Evolutionary conservation across 1,140 invertebrate species (phyloP).

Genomic region (Bilobella aurantiaca): DNA sequence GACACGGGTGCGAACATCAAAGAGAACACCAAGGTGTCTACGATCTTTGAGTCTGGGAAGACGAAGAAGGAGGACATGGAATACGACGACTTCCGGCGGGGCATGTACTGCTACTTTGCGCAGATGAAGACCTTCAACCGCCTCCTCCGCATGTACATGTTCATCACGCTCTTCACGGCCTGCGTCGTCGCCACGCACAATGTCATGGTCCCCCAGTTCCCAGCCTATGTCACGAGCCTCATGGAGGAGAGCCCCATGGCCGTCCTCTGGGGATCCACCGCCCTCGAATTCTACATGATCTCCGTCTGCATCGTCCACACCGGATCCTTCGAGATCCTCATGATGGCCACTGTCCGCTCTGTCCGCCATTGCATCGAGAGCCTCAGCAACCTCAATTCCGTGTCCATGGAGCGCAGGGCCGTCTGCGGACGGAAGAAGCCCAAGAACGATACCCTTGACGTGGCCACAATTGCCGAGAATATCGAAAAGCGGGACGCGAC

Average conservation of each 20-base stretch:
- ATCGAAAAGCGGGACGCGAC: conserved; percentile 35
- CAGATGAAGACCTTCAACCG: conserved; percentile 32
- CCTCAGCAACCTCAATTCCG: conserved; percentile 28
- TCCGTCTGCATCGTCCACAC: conserved; percentile 28
- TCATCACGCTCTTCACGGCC: conserved; percentile 24
- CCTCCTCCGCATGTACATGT: conserved; percentile 27
- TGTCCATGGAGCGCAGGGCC: conserved; percentile 32
- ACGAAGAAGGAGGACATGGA: conserved; percentile 30
- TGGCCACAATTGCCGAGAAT: conserved; percentile 35
- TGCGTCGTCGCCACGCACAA: conserved; percentile 28
- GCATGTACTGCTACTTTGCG: conserved; percentile 29
- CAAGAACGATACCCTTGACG: conserved; percentile 35
- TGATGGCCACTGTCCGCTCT: conserved; percentile 34
- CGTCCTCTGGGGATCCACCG: conserved; percentile 18
- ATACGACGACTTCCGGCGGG: conserved; percentile 31
- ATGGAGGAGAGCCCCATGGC: conserved; percentile 15
- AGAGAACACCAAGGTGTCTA: conserved; percentile 26
- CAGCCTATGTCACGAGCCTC: conserved; percentile 28
- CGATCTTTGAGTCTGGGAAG: conserved; percentile 21
- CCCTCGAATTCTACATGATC: conserved; percentile 34
- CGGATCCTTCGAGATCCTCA: conserved; percentile 34
- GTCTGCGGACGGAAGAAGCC: conserved; percentile 34
- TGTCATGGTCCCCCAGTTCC: conserved; percentile 24
- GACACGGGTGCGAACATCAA: conserved; percentile 18
- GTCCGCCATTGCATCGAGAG: conserved; percentile 34